A percentile compares a stretch with the other conserved stretches of the same genome.
phyloP scores from a whole-genome alignment of 2,888 invertebrate species.

The Lasioglossum villosulum region DNA sequence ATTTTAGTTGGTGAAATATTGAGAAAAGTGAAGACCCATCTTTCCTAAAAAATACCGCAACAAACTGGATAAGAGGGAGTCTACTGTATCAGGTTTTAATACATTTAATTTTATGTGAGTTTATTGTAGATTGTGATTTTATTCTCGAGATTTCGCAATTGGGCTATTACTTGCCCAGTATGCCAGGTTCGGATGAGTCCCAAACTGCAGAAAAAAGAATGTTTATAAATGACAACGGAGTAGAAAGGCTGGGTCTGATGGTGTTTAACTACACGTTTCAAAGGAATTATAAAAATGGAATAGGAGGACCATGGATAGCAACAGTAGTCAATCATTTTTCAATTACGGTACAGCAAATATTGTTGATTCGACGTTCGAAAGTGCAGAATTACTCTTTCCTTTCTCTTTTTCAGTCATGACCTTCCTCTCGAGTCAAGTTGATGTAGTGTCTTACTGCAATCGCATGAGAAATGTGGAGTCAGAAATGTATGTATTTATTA shows the following conservation, averaged over 20 bases:
- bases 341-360: background rate
- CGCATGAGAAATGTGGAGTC: background rate
- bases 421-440: background rate
- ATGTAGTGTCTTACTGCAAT: constrained; percentile 5
- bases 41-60: too few relatives aligned
- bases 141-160: constrained; percentile 1
- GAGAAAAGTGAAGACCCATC: too few relatives aligned
- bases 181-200: rapidly evolving
- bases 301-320: constrained; percentile 85
- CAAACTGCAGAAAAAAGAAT: background rate
- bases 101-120: background rate
- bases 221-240: background rate
- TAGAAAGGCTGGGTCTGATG: background rate
- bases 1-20: too few relatives aligned
- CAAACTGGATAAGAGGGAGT: background rate
- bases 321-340: constrained; percentile 85
- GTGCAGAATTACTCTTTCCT: background rate
- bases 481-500: constrained; percentile 2
- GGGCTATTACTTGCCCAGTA: background rate
- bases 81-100: background rate
- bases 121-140: background rate
- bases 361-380: background rate
- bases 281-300: constrained; percentile 85
- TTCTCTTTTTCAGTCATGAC: background rate
- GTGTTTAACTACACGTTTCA: constrained; percentile 83